Base-by-base conservation (phyloP, 1,140 invertebrate genomes). In the Dreissena polymorpha region DNA sequence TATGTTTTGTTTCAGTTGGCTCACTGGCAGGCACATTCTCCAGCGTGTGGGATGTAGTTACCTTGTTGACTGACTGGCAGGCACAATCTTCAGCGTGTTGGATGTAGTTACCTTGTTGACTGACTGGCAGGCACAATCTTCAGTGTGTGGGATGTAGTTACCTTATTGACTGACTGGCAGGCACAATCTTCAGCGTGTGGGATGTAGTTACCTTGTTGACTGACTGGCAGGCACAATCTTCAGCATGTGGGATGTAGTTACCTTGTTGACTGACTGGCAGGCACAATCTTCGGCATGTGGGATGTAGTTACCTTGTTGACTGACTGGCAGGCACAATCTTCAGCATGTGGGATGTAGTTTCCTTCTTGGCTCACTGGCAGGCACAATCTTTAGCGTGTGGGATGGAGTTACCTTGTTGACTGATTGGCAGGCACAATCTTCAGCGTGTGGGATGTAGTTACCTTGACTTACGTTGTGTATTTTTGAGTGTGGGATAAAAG, bases 301-400 rank as follows among this genome's bases (percentile, higher is more conserved):
- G n/a, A n/a, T n/a, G n/a, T n/a, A n/a, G n/a, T n/a, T n/a, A n/a
- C n/a, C n/a, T 69, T 64, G 76, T 51, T 78, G 5, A 69, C 49
- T 18, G 64, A 78, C 27, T 78, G 76, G 76, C 50, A 78, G 25
- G 69, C 76, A 39, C 76, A 78, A n/a, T n/a, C n/a, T n/a, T n/a
- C n/a, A n/a, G n/a, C n/a, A n/a, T n/a, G n/a, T n/a, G n/a, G n/a
- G n/a, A n/a, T n/a, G n/a, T n/a, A n/a, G n/a, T n/a, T n/a, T n/a
- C n/a, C n/a, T n/a, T 69, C 51, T 51, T 78, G 5, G 69, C 49
- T 18, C 76, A 78, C 27, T 78, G 76, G 76, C 50, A 78, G 25
- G 69, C 76, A 39, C 76, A 78, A n/a, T n/a, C n/a, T n/a, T n/a
- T n/a, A n/a, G n/a, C n/a, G n/a, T n/a, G n/a, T n/a, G n/a, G n/a